Evolutionary conservation across 2,797 vertebrate genomes (phyloP).

Genomic region (Chromobotia macracanthus): DNA sequence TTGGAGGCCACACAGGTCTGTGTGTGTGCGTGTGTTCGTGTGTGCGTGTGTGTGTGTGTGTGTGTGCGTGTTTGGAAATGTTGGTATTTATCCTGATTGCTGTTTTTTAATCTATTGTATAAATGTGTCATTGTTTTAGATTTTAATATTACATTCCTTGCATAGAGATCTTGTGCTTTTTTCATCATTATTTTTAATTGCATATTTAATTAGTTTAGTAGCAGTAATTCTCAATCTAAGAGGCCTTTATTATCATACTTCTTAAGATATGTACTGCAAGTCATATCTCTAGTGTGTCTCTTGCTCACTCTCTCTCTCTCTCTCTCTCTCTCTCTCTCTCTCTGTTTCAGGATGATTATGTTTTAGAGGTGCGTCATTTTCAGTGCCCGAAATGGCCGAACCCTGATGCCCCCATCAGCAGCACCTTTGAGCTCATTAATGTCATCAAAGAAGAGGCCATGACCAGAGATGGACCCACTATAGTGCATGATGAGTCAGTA

Average conservation of each 20-base stretch:
- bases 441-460: slow-evolving; percentile 93
- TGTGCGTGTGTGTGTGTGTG: not conserved
- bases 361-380: slow-evolving; percentile 93
- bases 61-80: not conserved
- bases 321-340: slow-evolving; percentile 30
- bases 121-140: not conserved
- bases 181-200: too few species aligned
- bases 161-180: not conserved
- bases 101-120: not conserved
- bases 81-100: not conserved
- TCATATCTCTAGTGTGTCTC: not conserved
- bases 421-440: slow-evolving; percentile 91
- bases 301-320: slow-evolving; percentile 31
- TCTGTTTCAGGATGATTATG: slow-evolving; percentile 87
- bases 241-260: not conserved
- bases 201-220: not conserved
- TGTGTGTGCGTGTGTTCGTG: not conserved
- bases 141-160: too few species aligned
- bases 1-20: slow-evolving; percentile 91
- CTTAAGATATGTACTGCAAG: not conserved
- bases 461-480: slow-evolving; percentile 89
- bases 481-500: slow-evolving; percentile 93
- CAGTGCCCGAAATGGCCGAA: slow-evolving; percentile 97
- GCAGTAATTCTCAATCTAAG: not conserved
- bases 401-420: slow-evolving; percentile 89